A percentile compares a stretch with the other conserved stretches of the same genome.
Conservation (phyloP, 2,797 vertebrate species). For the Chaunax sp. region DNA sequence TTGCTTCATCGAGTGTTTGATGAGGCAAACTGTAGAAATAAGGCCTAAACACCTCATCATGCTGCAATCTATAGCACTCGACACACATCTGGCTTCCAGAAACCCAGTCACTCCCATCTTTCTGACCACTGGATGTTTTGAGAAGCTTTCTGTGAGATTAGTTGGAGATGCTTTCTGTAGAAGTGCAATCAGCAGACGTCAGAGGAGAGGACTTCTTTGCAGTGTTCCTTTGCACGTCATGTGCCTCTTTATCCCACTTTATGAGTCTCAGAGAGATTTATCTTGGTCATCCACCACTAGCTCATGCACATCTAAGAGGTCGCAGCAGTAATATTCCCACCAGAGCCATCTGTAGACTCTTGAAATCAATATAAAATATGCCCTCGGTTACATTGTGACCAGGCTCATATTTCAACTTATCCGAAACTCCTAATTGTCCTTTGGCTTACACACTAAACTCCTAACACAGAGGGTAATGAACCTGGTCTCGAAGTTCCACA, state of each 20-base stretch:
- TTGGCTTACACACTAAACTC: conserved; percentile 1
- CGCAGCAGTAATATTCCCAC: conserved; percentile 13
- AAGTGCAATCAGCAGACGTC: conserved; percentile 62
- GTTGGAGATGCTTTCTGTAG: conserved; percentile 45
- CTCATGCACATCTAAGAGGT: conserved; percentile 24
- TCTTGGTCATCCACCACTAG: conserved; percentile 21
- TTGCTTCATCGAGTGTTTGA: conserved; percentile 40
- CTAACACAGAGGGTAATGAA: neutral
- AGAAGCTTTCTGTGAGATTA: conserved; percentile 44
- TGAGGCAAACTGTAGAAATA: conserved; percentile 50
- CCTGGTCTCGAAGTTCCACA: conserved; percentile 1
- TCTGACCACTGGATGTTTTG: conserved; percentile 56
- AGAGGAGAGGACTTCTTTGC: conserved; percentile 32
- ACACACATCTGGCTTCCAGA: conserved; percentile 82
- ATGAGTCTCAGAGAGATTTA: conserved; percentile 32
- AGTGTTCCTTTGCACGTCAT: conserved; percentile 34
- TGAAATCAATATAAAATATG: conserved; percentile 26
- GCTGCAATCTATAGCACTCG: conserved; percentile 65
- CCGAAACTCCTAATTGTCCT: conserved; percentile 20
- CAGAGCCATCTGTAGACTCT: conserved; percentile 14
- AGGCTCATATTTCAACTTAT: conserved; percentile 32
- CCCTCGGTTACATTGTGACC: conserved; percentile 21
- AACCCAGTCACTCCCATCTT: conserved; percentile 32
- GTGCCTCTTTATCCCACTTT: conserved; percentile 34
- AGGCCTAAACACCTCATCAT: conserved; percentile 52